Evolutionary conservation across 1,140 invertebrate species (phyloP), one percentile per base, ranked within the genome.

Genomic region (Brachionus angularis): DNA sequence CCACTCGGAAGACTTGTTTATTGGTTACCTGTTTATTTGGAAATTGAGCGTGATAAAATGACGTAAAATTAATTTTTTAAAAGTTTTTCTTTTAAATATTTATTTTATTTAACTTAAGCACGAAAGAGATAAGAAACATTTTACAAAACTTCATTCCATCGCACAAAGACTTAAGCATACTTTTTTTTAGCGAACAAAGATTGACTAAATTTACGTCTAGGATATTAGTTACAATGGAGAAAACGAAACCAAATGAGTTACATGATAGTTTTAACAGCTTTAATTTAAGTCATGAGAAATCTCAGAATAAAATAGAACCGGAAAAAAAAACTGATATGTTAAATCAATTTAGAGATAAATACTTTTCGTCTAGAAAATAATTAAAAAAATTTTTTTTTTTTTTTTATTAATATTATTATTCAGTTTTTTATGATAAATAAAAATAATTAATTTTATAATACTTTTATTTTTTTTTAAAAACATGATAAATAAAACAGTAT

Each of bases 1-100:
- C 70, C 91, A 3, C 85, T 87, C 31, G 88, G 91, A 0, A 81
- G 89, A 75, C 81, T 96, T 14, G 91, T 95, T 0, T 93, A 88
- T 82, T 96, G 93, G 93, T 86, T 93, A 76, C 94, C 94, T 53
- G 83, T 93, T 58, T 88, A 88, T 31, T 8, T 47, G 8, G 44
- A 67, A 27, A 21, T 31, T 23, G 62, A 67, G 12, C 14, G 62
- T 5, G 36, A 46, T 47, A 36, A 33, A 18, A 36, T 47, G 29
- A 67, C 29, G 62, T 67, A 49, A 16, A 34, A 33, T 44, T 31
- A 29, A 29, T 16, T 23, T 31, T n/a, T 23, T 16, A 46, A 31
- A 27, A 47, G 46, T 47, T 12, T 47, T 29, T 47, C 2, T 50
- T 5, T 67, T 23, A 12, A 10, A 36, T 23, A 58, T 21, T 58